Evolutionary conservation across 2,113 vertebrate species (phyloP).

Genomic region (Crotalus helleri): DNA sequence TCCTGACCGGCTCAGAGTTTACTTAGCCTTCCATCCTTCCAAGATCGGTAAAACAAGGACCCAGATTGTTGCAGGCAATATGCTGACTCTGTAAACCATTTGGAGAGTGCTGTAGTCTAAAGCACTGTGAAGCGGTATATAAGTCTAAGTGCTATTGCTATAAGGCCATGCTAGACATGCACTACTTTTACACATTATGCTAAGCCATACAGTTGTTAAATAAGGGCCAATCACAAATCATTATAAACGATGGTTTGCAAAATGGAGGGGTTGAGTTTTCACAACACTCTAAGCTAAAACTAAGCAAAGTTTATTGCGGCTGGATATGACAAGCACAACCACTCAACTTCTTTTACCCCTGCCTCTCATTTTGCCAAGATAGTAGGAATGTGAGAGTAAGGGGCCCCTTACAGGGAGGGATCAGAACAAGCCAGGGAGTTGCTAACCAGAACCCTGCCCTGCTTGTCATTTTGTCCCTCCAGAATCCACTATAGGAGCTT

Average conservation of each 20-base stretch:
- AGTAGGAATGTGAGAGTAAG: background rate
- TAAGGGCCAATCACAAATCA: background rate
- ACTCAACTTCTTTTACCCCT: background rate
- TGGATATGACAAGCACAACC: background rate
- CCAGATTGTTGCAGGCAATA: background rate
- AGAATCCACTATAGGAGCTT: background rate
- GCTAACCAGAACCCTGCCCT: background rate
- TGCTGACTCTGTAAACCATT: background rate
- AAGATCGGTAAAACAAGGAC: background rate
- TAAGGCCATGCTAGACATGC: background rate
- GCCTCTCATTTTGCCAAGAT: background rate
- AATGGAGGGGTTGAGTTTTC: background rate
- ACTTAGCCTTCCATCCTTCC: background rate
- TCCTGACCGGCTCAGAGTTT: background rate
- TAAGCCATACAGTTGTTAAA: background rate
- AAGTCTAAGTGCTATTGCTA: background rate
- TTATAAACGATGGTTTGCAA: background rate
- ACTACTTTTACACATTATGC: background rate
- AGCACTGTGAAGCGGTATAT: background rate
- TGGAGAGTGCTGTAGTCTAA: background rate
- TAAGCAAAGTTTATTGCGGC: background rate
- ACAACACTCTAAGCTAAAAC: background rate
- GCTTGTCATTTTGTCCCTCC: background rate
- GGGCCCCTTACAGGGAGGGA: background rate
- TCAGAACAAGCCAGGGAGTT: background rate